Conservation (phyloP, 2,113 vertebrate species). For the Edolisoma coerulescens region DNA sequence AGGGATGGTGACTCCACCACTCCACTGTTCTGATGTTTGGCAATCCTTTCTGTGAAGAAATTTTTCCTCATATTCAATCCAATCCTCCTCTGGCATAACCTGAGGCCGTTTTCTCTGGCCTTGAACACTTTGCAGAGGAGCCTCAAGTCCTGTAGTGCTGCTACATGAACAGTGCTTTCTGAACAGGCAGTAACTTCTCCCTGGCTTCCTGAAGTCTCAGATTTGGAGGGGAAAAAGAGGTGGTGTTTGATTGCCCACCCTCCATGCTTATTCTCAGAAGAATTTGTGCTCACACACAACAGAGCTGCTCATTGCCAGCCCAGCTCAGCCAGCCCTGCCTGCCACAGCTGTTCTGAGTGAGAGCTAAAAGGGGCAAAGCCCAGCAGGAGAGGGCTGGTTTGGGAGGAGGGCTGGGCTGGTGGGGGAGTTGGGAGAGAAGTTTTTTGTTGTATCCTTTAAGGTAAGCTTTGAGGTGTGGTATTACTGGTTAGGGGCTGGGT, state of each 20-base stretch:
- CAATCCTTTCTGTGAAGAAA: not conserved
- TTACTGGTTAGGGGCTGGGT: not conserved
- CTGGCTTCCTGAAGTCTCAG: not conserved
- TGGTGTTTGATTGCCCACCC: not conserved
- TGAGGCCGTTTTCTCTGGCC: not conserved
- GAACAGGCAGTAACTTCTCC: not conserved
- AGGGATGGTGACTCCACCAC: not conserved
- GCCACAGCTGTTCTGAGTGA: not conserved
- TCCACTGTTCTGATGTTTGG: not conserved
- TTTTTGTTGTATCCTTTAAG: not conserved
- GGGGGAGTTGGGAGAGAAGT: not conserved
- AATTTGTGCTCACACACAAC: not conserved
- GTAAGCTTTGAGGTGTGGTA: rapidly evolving
- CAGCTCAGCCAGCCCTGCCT: not conserved
- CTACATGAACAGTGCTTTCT: not conserved
- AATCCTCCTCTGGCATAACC: not conserved
- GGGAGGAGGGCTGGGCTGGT: not conserved
- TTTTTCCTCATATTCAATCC: not conserved
- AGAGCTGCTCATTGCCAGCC: not conserved
- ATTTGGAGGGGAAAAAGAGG: not conserved
- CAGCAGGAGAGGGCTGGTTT: not conserved
- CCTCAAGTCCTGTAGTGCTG: not conserved
- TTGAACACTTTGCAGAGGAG: not conserved
- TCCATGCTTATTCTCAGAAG: not conserved
- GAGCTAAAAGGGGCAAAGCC: not conserved